Percentiles rank a stretch among this genome's conserved stretches.
Conservation (phyloP, 2,888 invertebrate species). For the Drosophila demipolita region DNA sequence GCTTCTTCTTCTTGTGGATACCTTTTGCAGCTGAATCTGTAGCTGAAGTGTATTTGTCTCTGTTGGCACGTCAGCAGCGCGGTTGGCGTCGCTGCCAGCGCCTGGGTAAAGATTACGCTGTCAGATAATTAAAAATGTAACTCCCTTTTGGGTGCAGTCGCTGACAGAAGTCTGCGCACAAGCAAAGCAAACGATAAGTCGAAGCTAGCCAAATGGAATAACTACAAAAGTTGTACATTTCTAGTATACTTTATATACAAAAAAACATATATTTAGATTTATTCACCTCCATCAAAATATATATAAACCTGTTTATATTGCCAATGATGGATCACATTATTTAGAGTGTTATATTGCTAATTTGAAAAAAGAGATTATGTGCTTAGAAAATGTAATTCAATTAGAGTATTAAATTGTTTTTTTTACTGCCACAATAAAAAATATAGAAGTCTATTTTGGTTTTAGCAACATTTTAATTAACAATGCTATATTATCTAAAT, state of each 20-base stretch:
- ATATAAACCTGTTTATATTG: too few relatives aligned
- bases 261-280: not conserved
- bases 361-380: too few relatives aligned
- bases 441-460: not conserved
- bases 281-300: not conserved
- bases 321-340: too few relatives aligned
- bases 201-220: not conserved
- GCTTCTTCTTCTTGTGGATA: slow-evolving; percentile 22
- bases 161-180: slow-evolving; percentile 39
- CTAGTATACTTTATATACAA: not conserved
- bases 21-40: slow-evolving; percentile 23
- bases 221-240: not conserved
- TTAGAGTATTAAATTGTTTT: not conserved
- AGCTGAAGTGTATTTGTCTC: slow-evolving; percentile 64
- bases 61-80: slow-evolving; percentile 70
- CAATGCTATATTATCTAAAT: not conserved
- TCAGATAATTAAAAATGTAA: slow-evolving; percentile 79
- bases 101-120: slow-evolving; percentile 74
- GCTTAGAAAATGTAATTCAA: too few relatives aligned
- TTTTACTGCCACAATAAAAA: not conserved
- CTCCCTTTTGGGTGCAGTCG: slow-evolving; percentile 64
- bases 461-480: not conserved
- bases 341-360: too few relatives aligned
- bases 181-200: not conserved
- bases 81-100: slow-evolving; percentile 32